phyloP scores from a whole-genome alignment of 2,797 vertebrate species.

The Hapalemur alaotrensis region DNA sequence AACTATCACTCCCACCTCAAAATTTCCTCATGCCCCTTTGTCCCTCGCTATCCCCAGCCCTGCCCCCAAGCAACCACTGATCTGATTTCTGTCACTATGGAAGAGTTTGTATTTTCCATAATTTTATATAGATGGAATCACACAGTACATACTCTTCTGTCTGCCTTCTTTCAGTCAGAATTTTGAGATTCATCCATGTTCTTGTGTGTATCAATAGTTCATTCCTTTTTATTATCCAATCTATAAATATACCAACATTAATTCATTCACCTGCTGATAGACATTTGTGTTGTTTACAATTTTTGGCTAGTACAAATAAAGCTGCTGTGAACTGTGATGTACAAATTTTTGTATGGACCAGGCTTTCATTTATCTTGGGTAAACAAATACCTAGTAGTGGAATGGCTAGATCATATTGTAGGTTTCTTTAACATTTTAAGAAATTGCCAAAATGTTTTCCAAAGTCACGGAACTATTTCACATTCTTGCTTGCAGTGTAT shows the following conservation, averaged over 20 bases:
- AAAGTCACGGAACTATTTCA: neutral
- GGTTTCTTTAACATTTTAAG: neutral
- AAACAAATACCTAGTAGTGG: neutral
- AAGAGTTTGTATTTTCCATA: neutral
- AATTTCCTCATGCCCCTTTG: neutral
- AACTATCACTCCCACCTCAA: neutral
- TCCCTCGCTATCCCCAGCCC: neutral
- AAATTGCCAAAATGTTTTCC: neutral
- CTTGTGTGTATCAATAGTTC: neutral
- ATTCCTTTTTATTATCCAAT: neutral
- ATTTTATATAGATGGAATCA: neutral
- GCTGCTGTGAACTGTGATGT: neutral
- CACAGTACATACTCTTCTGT: neutral
- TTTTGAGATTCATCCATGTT: neutral
- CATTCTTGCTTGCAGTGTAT: neutral
- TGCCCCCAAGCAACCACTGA: neutral
- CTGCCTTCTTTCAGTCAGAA: neutral
- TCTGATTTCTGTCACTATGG: neutral
- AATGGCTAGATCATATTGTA: neutral
- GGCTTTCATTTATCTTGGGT: neutral
- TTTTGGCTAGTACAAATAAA: neutral
- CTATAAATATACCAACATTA: neutral
- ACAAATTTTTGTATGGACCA: neutral
- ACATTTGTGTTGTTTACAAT: neutral
- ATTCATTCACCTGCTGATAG: neutral